Evolutionary conservation across 1,140 invertebrate species (phyloP).

Genomic region (Neuroterus valhalla): DNA sequence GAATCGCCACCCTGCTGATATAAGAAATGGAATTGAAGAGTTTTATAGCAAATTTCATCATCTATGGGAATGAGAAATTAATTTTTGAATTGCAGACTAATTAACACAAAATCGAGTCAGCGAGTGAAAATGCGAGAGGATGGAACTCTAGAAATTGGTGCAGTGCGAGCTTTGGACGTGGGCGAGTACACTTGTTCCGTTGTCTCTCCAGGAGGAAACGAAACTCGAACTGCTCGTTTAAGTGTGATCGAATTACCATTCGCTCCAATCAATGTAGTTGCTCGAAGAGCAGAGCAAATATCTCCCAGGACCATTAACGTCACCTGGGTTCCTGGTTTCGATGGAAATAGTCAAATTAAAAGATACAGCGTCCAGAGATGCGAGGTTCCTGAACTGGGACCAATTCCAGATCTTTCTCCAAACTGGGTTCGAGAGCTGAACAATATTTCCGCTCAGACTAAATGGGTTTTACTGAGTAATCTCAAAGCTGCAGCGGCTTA

Average conservation of each 20-base stretch:
- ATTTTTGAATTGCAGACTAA: constrained; percentile 73
- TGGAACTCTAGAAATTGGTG: constrained; percentile 86
- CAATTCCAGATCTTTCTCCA: constrained; percentile 85
- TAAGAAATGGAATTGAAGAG: too few species aligned
- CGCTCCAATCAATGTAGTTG: constrained; percentile 90
- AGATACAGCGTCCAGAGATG: constrained; percentile 95
- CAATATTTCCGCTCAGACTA: constrained; percentile 87
- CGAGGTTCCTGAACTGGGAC: constrained; percentile 88
- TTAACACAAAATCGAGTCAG: constrained; percentile 79
- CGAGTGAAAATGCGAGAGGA: constrained; percentile 84
- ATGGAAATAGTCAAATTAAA: constrained; percentile 96
- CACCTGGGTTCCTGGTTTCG: constrained; percentile 95
- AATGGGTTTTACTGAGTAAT: constrained; percentile 88
- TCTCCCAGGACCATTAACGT: constrained; percentile 85
- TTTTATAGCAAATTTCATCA: too few species aligned
- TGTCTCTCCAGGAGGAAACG: constrained; percentile 91
- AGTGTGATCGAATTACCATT: constrained; percentile 96
- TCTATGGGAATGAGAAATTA: background rate
- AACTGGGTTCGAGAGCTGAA: constrained; percentile 93
- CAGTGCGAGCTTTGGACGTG: constrained; percentile 88
- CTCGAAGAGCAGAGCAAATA: constrained; percentile 78
- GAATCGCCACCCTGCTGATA: too few species aligned
- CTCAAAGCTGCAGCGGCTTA: constrained; percentile 96
- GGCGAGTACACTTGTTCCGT: constrained; percentile 90
- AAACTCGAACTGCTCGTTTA: constrained; percentile 88